These are phyloP conservation scores for Stichodactyla helianthus DNA, from an alignment of 64 coral and sea anemone species.

Conservation along the genomic window DNA sequence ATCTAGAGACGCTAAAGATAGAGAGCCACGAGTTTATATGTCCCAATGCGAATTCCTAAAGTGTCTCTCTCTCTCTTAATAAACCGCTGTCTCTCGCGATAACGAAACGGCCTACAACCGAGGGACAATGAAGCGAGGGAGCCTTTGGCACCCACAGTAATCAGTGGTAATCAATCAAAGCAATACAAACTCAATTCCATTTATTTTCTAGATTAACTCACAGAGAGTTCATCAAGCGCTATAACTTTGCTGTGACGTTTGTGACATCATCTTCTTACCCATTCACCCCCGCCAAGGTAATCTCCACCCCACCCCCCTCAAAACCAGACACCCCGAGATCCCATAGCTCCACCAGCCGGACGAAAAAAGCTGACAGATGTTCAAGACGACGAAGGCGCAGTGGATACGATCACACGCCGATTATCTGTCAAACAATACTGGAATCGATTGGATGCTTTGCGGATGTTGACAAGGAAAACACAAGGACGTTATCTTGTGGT, in stretches of 20 bases:
- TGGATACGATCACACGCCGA: conserved; percentile 37
- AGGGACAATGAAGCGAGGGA: too few relatives aligned
- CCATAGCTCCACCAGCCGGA: neutral
- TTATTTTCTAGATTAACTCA: conserved; percentile 24
- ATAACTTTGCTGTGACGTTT: conserved; percentile 33
- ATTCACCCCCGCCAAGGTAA: neutral
- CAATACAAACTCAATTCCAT: neutral
- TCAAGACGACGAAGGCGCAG: conserved; percentile 37
- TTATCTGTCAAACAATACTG: conserved; percentile 43
- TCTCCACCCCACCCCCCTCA: neutral
- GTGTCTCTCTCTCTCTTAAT: neutral
- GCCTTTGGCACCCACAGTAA: neutral
- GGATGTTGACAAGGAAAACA: conserved; percentile 40
- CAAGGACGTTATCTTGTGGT: neutral
- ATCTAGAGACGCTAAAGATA: too few relatives aligned
- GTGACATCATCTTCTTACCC: neutral
- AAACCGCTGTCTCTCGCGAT: neutral
- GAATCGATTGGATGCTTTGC: conserved; percentile 8
- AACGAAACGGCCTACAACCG: too few relatives aligned
- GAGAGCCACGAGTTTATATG: too few relatives aligned
- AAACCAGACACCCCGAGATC: conserved; percentile 12
- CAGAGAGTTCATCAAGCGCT: conserved; percentile 44
- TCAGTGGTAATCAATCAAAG: neutral
- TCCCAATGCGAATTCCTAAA: too few relatives aligned
- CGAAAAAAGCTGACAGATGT: conserved; percentile 28